Base-by-base conservation (phyloP, 1,140 invertebrate genomes). In the Dreissena rostriformis region DNA sequence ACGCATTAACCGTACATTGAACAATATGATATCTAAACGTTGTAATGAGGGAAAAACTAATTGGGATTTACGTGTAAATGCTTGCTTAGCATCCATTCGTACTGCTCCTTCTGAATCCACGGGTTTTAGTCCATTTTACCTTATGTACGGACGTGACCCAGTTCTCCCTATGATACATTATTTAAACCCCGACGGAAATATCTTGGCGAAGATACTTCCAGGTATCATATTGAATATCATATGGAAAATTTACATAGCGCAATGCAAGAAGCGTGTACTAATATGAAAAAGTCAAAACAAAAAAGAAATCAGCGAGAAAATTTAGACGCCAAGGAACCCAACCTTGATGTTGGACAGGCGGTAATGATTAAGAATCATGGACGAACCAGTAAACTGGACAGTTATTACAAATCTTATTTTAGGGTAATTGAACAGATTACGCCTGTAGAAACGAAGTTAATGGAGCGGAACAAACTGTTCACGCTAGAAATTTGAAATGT, bases 221-320 rank as follows among this genome's bases (percentile, higher is more conserved):
- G 67, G n/a, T 26, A 65, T 7, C 26, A 22, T 26, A 22, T 78
- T 10, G 24, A 78, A 26, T n/a, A n/a, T n/a, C n/a, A n/a, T n/a
- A n/a, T n/a, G n/a, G n/a, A 57, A 49, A 51, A 57, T 61, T 17
- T 65, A 78, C 61, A 28, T 67, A 19, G n/a, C n/a, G 75, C 75
- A 7, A 65, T 78, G 63, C 66, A 24, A 11, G 10, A 78, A 57
- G 53, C 53, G 12, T 19, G 19, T 6, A n/a, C 63, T 28, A 78
- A 78, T 26, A 5, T 78, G 19, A 66, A 67, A 15, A 65, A 52
- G 24, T 51, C 63, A 6, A 78, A 78, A 24, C 63, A 67, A 68
- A 7, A 24, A 15, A 57, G 29, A 22, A n/a, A 26, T 24, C 19
- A 53, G 29, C 51, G 67, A n/a, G 75, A 51, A 1, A 78, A 78